Evolutionary conservation across 2,888 invertebrate species (phyloP).

Genomic region (Yponomeuta plumbellus): DNA sequence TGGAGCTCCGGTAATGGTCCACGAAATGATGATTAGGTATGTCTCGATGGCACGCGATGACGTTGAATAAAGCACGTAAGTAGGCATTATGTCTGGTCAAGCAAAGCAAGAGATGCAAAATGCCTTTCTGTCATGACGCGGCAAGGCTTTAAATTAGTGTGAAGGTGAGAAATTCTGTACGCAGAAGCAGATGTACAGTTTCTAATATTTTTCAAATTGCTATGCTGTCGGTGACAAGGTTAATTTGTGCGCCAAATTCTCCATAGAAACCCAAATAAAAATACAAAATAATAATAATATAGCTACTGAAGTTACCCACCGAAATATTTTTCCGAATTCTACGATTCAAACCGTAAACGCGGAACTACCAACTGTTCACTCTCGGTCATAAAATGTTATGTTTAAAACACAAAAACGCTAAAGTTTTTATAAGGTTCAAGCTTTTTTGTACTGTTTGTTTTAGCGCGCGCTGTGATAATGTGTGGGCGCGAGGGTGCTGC

Average conservation of each 20-base stretch:
- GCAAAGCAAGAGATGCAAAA: background rate
- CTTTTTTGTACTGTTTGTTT: slow-evolving; percentile 60
- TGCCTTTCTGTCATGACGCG: too few species aligned
- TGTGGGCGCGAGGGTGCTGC: slow-evolving; percentile 23
- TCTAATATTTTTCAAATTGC: too few species aligned
- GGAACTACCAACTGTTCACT: slow-evolving; percentile 54
- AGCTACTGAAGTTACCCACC: too few species aligned
- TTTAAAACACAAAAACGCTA: slow-evolving; percentile 47
- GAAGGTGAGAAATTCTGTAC: too few species aligned
- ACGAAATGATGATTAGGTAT: slow-evolving; percentile 14
- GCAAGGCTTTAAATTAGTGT: too few species aligned
- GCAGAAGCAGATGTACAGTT: too few species aligned
- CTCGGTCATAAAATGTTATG: slow-evolving; percentile 42
- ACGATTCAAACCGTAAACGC: slow-evolving; percentile 28
- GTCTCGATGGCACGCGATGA: background rate
- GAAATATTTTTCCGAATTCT: background rate
- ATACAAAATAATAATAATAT: too few species aligned
- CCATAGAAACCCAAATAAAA: too few species aligned
- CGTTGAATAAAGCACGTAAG: background rate
- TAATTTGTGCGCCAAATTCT: too few species aligned
- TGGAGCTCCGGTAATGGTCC: slow-evolving; percentile 43
- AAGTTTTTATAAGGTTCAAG: slow-evolving; percentile 49
- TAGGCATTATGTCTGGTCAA: background rate
- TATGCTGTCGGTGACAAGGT: too few species aligned
- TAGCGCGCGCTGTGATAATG: slow-evolving; percentile 56